Evolutionary conservation across 1,140 invertebrate genomes (phyloP).

Genomic region (Leptopilina clavipes): DNA sequence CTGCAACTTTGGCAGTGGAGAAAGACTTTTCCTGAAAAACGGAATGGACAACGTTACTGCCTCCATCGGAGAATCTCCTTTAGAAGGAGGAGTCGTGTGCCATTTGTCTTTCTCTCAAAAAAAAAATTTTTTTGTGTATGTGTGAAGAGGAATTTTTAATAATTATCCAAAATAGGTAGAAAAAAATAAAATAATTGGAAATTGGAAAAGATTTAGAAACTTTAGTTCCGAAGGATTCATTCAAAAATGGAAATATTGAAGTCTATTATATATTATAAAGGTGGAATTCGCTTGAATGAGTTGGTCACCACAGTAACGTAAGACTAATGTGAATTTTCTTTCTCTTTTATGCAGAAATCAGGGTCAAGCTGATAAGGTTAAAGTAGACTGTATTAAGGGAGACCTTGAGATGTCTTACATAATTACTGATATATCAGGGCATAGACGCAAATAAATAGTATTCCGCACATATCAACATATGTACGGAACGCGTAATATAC

Average conservation of each 20-base stretch:
- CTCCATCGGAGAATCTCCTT: slow-evolving; percentile 20
- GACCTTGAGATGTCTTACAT: slow-evolving; percentile 57
- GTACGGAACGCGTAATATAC: slow-evolving; percentile 37
- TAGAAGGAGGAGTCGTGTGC: slow-evolving; percentile 45
- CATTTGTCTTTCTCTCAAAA: slow-evolving; percentile 19
- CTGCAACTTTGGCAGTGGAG: slow-evolving; percentile 72
- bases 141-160: too few relatives aligned
- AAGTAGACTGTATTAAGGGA: slow-evolving; percentile 51
- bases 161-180: too few relatives aligned
- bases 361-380: slow-evolving; percentile 52
- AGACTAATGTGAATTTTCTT: slow-evolving; percentile 16
- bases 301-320: background rate
- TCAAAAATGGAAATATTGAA: too few relatives aligned
- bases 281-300: background rate
- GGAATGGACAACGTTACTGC: slow-evolving; percentile 27
- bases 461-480: slow-evolving; percentile 42
- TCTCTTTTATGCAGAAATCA: slow-evolving; percentile 39
- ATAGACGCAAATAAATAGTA: slow-evolving; percentile 54
- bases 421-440: slow-evolving; percentile 58
- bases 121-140: too few relatives aligned
- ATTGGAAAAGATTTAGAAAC: too few relatives aligned
- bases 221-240: too few relatives aligned
- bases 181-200: background rate
- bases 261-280: background rate
- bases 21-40: slow-evolving; percentile 68